phyloP scores from a whole-genome alignment of 2,888 invertebrate genomes.

The Hypena proboscidalis region DNA sequence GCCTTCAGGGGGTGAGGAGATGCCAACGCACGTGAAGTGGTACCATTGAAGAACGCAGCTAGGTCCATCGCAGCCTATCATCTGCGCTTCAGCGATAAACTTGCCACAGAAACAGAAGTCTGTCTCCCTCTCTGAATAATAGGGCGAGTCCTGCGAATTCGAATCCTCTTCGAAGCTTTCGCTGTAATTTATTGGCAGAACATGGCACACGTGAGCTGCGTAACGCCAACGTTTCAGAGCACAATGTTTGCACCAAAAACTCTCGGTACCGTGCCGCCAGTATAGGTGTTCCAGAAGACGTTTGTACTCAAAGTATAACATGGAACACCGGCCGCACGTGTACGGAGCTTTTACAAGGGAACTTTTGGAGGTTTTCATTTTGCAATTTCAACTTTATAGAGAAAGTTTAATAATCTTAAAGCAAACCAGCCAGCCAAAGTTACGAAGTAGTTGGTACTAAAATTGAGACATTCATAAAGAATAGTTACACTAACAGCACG shows the following conservation, averaged over 20 bases:
- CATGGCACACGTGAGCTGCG: conserved; percentile 63
- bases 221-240: conserved; percentile 59
- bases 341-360: conserved; percentile 38
- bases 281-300: conserved; percentile 66
- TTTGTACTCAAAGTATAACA: conserved; percentile 61
- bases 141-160: conserved; percentile 27
- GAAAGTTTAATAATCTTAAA: conserved; percentile 41
- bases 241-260: conserved; percentile 57
- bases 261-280: conserved; percentile 73
- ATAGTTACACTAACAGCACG: conserved; percentile 11
- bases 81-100: conserved; percentile 49
- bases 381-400: conserved; percentile 32
- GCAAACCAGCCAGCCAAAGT: conserved; percentile 15
- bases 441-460: conserved; percentile 8
- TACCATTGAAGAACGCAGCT: conserved; percentile 63
- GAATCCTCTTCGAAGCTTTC: conserved; percentile 30
- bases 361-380: conserved; percentile 48
- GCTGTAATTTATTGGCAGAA: conserved; percentile 58
- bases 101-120: conserved; percentile 64
- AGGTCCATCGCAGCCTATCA: conserved; percentile 70
- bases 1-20: conserved; percentile 58
- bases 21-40: conserved; percentile 67
- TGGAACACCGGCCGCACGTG: conserved; percentile 59
- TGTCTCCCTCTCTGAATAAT: conserved; percentile 40
- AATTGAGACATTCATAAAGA: conserved; percentile 27